Evolutionary conservation across 2,888 invertebrate genomes (phyloP).

Genomic region (Andrena flavipes): DNA sequence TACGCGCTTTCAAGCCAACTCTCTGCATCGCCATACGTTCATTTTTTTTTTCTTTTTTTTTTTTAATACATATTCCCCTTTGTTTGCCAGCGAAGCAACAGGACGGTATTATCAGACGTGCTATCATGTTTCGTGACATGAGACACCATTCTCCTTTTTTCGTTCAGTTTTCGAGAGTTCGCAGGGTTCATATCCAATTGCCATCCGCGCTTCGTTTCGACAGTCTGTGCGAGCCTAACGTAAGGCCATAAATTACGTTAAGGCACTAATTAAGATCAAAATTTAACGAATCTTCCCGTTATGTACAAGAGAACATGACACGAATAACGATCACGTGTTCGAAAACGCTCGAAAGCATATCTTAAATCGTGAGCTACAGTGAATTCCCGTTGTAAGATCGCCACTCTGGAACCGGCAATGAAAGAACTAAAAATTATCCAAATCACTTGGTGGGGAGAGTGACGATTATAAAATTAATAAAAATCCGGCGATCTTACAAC

Average conservation of each 20-base stretch:
- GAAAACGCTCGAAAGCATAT: constrained; percentile 26
- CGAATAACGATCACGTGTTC: constrained; percentile 7
- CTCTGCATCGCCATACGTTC: constrained; percentile 9
- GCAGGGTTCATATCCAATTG: constrained; percentile 27
- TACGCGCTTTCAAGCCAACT: constrained; percentile 16
- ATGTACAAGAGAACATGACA: constrained; percentile 19
- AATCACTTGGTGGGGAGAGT: too few species aligned
- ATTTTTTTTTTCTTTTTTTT: constrained; percentile 37
- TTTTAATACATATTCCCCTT: constrained; percentile 38
- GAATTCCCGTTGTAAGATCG: too few species aligned
- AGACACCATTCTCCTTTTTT: background rate
- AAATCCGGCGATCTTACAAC: too few species aligned
- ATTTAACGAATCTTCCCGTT: constrained; percentile 43
- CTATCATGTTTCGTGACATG: background rate
- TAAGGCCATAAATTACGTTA: constrained; percentile 62
- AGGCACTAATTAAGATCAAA: constrained; percentile 61
- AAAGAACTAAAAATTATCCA: too few species aligned
- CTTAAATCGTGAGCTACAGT: constrained; percentile 47
- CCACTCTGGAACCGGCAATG: too few species aligned
- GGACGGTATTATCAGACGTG: constrained; percentile 3
- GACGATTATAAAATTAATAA: too few species aligned
- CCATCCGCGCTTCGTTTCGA: constrained; percentile 49
- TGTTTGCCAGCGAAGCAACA: constrained; percentile 9
- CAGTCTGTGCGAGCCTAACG: constrained; percentile 29
- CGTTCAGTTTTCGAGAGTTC: background rate